phyloP scores from a whole-genome alignment of 2,888 invertebrate species.

The Aphelenchoides bicaudatus region DNA sequence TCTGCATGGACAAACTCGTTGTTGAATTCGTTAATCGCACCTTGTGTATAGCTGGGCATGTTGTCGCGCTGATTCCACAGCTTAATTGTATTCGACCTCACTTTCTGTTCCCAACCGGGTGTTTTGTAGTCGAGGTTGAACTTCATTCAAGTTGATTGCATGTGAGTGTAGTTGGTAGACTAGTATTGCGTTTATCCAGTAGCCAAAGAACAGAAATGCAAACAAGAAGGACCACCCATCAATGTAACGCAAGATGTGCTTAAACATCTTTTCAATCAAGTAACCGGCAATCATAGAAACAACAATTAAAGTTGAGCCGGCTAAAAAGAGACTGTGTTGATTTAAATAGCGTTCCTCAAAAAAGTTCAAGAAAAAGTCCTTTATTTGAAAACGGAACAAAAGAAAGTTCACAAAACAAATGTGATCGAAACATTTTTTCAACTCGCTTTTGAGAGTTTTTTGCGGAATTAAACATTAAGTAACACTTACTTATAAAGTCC shows the following conservation, averaged over 20 bases:
- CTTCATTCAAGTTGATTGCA: background rate
- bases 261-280: background rate
- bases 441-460: too few species aligned
- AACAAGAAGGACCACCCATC: slow-evolving; percentile 4
- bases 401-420: too few species aligned
- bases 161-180: background rate
- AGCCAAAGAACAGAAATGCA: background rate
- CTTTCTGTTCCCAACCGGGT: slow-evolving; percentile 5
- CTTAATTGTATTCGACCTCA: background rate
- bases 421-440: too few species aligned
- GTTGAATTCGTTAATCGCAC: background rate
- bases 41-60: too few species aligned
- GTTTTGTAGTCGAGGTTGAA: too few species aligned
- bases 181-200: background rate
- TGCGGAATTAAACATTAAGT: too few species aligned
- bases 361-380: too few species aligned
- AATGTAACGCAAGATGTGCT: background rate
- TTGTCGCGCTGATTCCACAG: too few species aligned
- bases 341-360: too few species aligned
- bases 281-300: background rate
- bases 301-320: slow-evolving; percentile 1
- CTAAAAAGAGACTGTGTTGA: too few species aligned
- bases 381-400: too few species aligned
- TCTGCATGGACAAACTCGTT: background rate
- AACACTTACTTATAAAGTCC: slow-evolving; percentile 1